Evolutionary conservation across 2,797 vertebrate species (phyloP), one percentile per base, ranked within the genome.

Genomic region (Remorina albescens): DNA sequence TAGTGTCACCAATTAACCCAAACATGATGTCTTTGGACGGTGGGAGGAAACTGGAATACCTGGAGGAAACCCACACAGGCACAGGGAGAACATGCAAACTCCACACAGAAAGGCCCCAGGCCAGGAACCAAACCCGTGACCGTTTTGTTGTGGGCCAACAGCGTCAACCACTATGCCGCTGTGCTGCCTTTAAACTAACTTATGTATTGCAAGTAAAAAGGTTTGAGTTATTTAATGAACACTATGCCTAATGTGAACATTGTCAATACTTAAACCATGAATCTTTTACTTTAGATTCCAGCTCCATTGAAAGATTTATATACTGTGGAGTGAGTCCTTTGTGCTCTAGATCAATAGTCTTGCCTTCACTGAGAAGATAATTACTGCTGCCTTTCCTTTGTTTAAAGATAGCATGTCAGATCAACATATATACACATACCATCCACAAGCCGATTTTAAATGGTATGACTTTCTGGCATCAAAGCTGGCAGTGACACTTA

Each of bases 401-500:
- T 65, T 49, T 63, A 53, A 30, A 36, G 34, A 28, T n/a, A 25
- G 57, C n/a, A 8, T 9, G 36, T 37, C 18, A 4, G 55, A 74
- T 71, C 42, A 70, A 36, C 63, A 72, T 36, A 54, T 55, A 69
- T n/a, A 62, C 36, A 70, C 55, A 69, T 41, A 42, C 23, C 44
- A 57, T 62, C 72, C 60, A 78, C 71, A 67, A 67, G 63, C 63
- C 71, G 23, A 75, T 78, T 76, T 76, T 73, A 73, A 81, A 65
- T 67, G 83, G 87, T 79, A 60, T n/a, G 71, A 82, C 80, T 78
- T 88, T 81, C 75, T 79, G 78, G 80, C 85, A 87, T 91, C 75
- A 80, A 68, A 88, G 76, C 85, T 85, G 88, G 88, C 86, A 90
- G 78, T 88, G 89, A 93, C 50, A 70, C 76, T 2, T 63, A 64